These are phyloP conservation scores for Aphidius gifuensis DNA, from an alignment of 1,140 invertebrate species.

Conservation along the genomic window DNA sequence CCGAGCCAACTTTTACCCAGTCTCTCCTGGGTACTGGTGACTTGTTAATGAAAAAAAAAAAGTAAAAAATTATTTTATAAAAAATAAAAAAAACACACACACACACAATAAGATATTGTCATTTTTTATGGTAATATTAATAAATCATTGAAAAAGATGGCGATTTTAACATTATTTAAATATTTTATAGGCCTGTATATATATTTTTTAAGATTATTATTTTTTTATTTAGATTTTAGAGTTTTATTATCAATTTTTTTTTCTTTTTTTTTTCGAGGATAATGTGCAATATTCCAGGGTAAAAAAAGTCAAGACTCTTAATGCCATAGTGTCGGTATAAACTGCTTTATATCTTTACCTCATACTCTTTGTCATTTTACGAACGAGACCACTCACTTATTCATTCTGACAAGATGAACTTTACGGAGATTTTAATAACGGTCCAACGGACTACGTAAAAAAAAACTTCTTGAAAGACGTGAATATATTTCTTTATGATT, in stretches of 20 bases:
- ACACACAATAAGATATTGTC: neutral
- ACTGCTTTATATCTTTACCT: slow-evolving; percentile 35
- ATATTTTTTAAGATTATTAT: too few species aligned
- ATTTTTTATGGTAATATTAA: neutral
- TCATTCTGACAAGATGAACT: slow-evolving; percentile 41
- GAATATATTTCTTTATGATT: too few species aligned
- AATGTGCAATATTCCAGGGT: neutral
- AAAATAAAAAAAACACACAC: neutral
- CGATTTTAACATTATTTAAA: too few species aligned
- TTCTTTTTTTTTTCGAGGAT: slow-evolving; percentile 11
- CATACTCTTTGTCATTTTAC: slow-evolving; percentile 29
- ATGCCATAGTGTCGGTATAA: slow-evolving; percentile 39
- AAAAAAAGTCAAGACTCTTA: slow-evolving; percentile 24
- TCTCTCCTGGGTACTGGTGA: slow-evolving; percentile 37
- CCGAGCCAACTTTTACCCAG: slow-evolving; percentile 40
- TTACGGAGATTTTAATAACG: slow-evolving; percentile 43
- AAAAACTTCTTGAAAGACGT: neutral
- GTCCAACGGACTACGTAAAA: slow-evolving; percentile 20
- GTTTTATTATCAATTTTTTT: slow-evolving; percentile 4
- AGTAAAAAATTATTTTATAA: slow-evolving; percentile 35
- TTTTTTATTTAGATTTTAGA: too few species aligned
- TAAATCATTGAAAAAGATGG: slow-evolving; percentile 13
- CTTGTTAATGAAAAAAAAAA: slow-evolving; percentile 55
- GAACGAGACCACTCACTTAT: slow-evolving; percentile 33
- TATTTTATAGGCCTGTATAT: too few species aligned